These are phyloP conservation scores for Silurus lanzhouensis DNA, from an alignment of 2,797 vertebrate genomes.

Conservation along the genomic window DNA sequence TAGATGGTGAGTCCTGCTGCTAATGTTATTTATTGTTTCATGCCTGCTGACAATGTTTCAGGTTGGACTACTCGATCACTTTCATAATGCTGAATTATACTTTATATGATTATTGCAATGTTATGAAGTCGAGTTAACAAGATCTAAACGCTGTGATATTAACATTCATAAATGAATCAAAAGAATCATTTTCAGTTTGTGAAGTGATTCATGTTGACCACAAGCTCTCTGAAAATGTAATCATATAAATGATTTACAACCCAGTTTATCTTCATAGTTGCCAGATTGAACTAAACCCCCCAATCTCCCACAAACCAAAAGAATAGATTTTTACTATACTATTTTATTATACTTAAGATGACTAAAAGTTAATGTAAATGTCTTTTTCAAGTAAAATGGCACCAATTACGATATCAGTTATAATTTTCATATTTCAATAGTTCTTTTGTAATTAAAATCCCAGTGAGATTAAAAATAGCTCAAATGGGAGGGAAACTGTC, in stretches of 20 bases:
- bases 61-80: neutral
- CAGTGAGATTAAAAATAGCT: constrained; percentile 33
- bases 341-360: neutral
- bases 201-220: neutral
- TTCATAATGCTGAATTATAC: neutral
- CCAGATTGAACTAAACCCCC: neutral
- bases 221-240: too few species aligned
- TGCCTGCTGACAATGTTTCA: neutral
- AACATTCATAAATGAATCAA: neutral
- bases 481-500: constrained; percentile 49
- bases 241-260: neutral
- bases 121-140: neutral
- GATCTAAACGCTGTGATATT: neutral
- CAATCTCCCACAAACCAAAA: too few species aligned
- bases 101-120: neutral
- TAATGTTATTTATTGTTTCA: neutral
- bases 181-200: neutral
- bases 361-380: neutral
- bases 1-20: neutral
- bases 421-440: neutral
- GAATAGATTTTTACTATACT: neutral
- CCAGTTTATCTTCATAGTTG: neutral
- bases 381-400: too few species aligned
- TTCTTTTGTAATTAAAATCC: neutral
- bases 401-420: neutral